These are phyloP conservation scores for Chionoecetes opilio DNA, from an alignment of 1,140 invertebrate species.

Conservation along the genomic window DNA sequence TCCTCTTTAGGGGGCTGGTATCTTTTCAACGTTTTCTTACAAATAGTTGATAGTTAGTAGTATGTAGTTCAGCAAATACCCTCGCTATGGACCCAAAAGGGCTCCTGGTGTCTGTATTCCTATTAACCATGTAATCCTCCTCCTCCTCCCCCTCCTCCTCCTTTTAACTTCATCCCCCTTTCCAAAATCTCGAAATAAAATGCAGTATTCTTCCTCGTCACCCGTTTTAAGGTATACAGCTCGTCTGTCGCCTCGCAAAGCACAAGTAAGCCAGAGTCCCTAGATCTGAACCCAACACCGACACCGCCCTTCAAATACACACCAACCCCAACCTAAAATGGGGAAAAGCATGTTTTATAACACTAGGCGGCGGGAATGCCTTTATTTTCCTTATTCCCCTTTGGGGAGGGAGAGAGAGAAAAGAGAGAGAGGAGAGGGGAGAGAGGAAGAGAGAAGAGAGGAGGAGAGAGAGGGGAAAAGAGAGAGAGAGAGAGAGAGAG, in stretches of 20 bases:
- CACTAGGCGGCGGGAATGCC: neutral
- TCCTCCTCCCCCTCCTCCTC: neutral
- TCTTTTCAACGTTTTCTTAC: too few relatives aligned
- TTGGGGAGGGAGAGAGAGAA: neutral
- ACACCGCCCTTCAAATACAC: neutral
- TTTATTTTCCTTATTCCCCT: neutral
- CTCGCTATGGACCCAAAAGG: too few relatives aligned
- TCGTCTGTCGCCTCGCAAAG: too few relatives aligned
- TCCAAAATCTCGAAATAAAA: neutral
- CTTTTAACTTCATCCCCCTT: neutral
- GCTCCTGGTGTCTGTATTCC: too few relatives aligned
- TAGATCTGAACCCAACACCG: neutral
- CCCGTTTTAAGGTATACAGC: neutral
- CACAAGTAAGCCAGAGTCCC: too few relatives aligned
- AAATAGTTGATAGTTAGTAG: too few relatives aligned
- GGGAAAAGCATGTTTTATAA: too few relatives aligned
- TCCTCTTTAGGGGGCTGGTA: too few relatives aligned
- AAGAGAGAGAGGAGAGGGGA: neutral
- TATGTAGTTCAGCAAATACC: too few relatives aligned
- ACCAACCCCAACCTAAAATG: neutral
- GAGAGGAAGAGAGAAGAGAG: neutral
- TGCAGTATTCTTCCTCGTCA: constrained; percentile 2
- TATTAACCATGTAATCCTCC: too few relatives aligned
- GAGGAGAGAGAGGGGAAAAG: neutral
- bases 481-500: neutral